phyloP scores from a whole-genome alignment of 2,888 invertebrate genomes.

The Cryptosula pallasiana region DNA sequence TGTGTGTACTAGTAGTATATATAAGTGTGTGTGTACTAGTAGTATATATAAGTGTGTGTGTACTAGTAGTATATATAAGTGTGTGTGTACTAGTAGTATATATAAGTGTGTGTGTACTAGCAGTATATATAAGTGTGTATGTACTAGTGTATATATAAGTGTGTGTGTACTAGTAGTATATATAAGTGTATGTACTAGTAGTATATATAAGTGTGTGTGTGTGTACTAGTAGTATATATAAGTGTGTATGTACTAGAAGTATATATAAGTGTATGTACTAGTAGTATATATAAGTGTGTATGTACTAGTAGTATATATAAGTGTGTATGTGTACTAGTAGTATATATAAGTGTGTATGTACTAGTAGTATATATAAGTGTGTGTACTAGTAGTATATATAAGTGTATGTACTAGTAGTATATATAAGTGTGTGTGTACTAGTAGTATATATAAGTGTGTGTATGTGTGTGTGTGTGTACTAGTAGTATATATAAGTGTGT shows the following conservation, averaged over 20 bases:
- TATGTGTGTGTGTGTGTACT: constrained; percentile 57
- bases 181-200: too few relatives aligned
- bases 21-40: background rate
- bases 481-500: too few relatives aligned
- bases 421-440: too few relatives aligned
- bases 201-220: background rate
- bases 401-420: background rate
- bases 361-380: too few relatives aligned
- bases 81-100: too few relatives aligned
- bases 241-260: background rate
- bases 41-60: background rate
- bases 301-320: background rate
- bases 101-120: background rate
- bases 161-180: background rate
- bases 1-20: background rate
- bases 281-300: too few relatives aligned
- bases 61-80: too few relatives aligned
- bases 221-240: background rate
- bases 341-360: constrained; percentile 56
- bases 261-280: too few relatives aligned
- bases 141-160: too few relatives aligned
- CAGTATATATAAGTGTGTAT: background rate
- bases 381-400: background rate
- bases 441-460: constrained; percentile 83
- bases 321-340: background rate